Conservation (phyloP, 2,888 invertebrate genomes). For the Philhelius pedissequus region DNA sequence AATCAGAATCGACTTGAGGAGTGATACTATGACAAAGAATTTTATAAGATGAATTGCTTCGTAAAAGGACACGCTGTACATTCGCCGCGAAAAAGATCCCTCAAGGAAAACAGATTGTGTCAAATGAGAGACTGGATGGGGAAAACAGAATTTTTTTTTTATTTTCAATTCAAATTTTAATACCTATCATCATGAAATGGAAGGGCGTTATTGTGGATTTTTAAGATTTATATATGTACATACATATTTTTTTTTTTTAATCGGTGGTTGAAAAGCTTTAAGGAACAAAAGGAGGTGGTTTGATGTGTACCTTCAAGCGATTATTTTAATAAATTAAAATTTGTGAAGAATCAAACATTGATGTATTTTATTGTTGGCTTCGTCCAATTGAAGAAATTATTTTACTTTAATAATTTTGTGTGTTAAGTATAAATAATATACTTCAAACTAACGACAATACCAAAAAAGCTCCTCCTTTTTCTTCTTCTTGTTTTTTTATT, state of each 20-base stretch:
- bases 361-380: background rate
- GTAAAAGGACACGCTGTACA: constrained; percentile 52
- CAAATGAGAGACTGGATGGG: constrained; percentile 4
- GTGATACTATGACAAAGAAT: constrained; percentile 45
- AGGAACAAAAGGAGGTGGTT: background rate
- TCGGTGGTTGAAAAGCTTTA: background rate
- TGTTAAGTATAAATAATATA: background rate
- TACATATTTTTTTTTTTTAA: background rate
- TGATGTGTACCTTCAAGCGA: background rate
- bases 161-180: constrained; percentile 36
- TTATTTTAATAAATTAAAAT: background rate
- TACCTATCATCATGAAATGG: constrained; percentile 19
- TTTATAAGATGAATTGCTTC: constrained; percentile 46
- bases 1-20: constrained; percentile 39
- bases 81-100: constrained; percentile 28
- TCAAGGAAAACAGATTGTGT: constrained; percentile 36
- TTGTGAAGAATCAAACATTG: background rate
- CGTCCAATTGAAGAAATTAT: background rate
- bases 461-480: constrained; percentile 49
- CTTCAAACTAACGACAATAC: background rate
- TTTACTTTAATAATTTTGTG: background rate
- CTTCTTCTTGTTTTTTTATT: constrained; percentile 22
- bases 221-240: constrained; percentile 52
- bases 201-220: constrained; percentile 38
- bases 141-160: background rate